Evolutionary conservation across 2,888 invertebrate species (phyloP).

Genomic region (Eudasyphora cyanicolor): DNA sequence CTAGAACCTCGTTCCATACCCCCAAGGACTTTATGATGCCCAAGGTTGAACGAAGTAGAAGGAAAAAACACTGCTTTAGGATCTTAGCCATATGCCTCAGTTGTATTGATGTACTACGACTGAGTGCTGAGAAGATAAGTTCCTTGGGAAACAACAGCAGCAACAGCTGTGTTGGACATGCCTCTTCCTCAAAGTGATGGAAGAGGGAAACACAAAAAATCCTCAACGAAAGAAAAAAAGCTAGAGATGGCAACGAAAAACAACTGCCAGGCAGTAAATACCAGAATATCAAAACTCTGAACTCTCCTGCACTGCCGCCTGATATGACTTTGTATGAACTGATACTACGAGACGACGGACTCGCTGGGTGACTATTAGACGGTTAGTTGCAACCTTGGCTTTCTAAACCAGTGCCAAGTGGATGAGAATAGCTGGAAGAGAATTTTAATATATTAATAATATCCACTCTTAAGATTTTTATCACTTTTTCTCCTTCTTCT

Average conservation of each 20-base stretch:
- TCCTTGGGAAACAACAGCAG: constrained; percentile 33
- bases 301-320: constrained; percentile 8
- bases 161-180: constrained; percentile 63
- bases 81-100: constrained; percentile 17
- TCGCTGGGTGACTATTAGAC: no score
- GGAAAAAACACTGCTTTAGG: not conserved
- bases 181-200: constrained; percentile 46
- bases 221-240: not conserved
- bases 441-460: constrained; percentile 63
- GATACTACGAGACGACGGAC: no score
- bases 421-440: constrained; percentile 34
- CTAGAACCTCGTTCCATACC: not conserved
- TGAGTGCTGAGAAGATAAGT: constrained; percentile 24
- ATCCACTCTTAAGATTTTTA: constrained; percentile 53
- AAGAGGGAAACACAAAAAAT: constrained; percentile 10
- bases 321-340: not conserved
- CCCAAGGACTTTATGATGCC: not conserved
- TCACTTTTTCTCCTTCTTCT: constrained; percentile 26
- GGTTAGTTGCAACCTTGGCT: constrained; percentile 38
- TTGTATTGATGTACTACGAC: constrained; percentile 22
- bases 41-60: not conserved
- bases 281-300: constrained; percentile 48
- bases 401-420: constrained; percentile 24
- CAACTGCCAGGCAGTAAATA: constrained; percentile 33
- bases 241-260: not conserved